Evolutionary conservation across 2,797 vertebrate species (phyloP).

Genomic region (Diplodus puntazzo): DNA sequence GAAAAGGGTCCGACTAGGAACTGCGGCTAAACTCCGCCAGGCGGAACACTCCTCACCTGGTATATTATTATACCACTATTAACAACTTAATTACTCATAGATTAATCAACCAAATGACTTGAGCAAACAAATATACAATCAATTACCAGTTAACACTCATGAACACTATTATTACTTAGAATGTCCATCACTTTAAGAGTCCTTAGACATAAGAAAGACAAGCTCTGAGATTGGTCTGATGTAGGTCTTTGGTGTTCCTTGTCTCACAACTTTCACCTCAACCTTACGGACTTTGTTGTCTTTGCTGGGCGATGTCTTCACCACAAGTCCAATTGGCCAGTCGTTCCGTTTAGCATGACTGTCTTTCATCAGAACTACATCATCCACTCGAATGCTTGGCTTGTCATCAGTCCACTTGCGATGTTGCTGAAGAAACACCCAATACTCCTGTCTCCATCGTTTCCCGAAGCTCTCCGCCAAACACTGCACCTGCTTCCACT

Average conservation of each 20-base stretch:
- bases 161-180: neutral
- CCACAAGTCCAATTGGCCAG: no score
- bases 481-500: no score
- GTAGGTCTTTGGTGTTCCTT: neutral
- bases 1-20: no score
- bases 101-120: neutral
- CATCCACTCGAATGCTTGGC: neutral
- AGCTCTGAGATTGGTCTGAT: neutral
- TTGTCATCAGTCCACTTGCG: neutral
- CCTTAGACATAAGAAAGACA: neutral
- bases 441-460: neutral
- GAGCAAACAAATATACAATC: neutral
- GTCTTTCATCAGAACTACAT: neutral
- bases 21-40: no score
- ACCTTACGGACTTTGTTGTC: no score
- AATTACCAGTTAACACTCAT: neutral
- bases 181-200: neutral
- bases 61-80: neutral
- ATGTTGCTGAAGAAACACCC: neutral
- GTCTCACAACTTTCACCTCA: no score
- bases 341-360: no score
- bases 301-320: no score
- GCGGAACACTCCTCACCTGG: neutral
- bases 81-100: neutral
- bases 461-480: neutral